phyloP scores from a whole-genome alignment of 2,888 invertebrate genomes.

The Zygothrica quintamaculata region DNA sequence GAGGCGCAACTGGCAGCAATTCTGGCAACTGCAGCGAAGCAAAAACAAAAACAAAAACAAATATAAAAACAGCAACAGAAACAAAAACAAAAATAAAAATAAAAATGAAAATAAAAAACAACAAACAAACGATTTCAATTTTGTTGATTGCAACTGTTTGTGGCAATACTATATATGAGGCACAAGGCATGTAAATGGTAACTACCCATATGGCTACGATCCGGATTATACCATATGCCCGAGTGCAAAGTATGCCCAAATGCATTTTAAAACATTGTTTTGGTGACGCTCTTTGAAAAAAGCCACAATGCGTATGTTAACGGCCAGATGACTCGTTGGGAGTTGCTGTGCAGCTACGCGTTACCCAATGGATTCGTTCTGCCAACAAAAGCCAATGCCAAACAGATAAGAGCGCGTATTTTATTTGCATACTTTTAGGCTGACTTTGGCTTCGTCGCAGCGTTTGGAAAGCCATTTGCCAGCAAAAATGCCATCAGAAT shows the following conservation, averaged over 20 bases:
- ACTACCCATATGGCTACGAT: conserved; percentile 30
- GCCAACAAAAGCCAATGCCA: conserved; percentile 73
- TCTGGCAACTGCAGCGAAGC: conserved; percentile 37
- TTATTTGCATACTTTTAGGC: conserved; percentile 80
- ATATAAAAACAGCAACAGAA: conserved; percentile 6
- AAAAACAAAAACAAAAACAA: conserved; percentile 37
- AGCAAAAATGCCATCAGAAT: conserved; percentile 56
- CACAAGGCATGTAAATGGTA: conserved; percentile 49
- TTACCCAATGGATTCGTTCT: conserved; percentile 35
- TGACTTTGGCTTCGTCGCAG: conserved; percentile 52
- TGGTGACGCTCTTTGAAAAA: conserved; percentile 46
- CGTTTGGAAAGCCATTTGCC: conserved; percentile 73
- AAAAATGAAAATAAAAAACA: no score
- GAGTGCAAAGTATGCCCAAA: conserved; percentile 71
- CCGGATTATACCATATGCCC: conserved; percentile 67
- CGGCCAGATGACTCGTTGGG: conserved; percentile 31
- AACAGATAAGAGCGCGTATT: conserved; percentile 78
- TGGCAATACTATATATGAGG: conserved; percentile 15
- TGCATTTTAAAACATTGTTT: conserved; percentile 72
- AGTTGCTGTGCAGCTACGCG: not conserved
- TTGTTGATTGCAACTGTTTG: conserved; percentile 69
- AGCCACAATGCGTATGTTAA: conserved; percentile 35
- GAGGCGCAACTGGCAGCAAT: conserved; percentile 56
- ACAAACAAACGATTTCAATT: conserved; percentile 66
- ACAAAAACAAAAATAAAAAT: no score